Base-by-base conservation (phyloP, 1,140 invertebrate species). In the Drosophila neocordata region DNA sequence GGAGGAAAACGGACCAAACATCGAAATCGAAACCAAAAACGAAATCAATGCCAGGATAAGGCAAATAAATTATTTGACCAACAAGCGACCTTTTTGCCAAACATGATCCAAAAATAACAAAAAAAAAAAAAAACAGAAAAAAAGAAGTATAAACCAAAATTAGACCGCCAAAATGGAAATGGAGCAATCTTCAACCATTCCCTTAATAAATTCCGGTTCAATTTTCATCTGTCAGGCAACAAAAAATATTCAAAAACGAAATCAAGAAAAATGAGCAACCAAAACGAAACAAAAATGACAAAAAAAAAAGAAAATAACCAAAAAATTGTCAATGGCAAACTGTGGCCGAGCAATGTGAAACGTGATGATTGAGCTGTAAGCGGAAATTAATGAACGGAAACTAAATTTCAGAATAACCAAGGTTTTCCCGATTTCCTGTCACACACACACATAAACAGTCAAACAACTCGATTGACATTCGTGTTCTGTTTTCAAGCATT, bases 371-470 rank as follows among this genome's bases (percentile, higher is more conserved):
- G 83, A 85, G 75, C 73, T 82, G 83, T 78, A 75, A 85, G 57
- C 78, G 82, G 82, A 85, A 85, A 85, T 88, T 85, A 85, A 85
- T 88, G 78, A 79, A 82, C 75, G 82, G 82, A 85, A 85, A 88
- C 78, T 88, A 82, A 78, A 85, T 82, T 76, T 71, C 55, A 56
- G 64, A 69, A 22, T 64, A 64, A 12, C 35, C 44, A 58, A 38
- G 55, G 34, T 34, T 59, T 68, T 60, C 37, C 76, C 22, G 65
- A 55, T 72, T 53, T 53, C 51, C 69, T 35, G 53, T 58, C 66
- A 44, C 76, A 73, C 59, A 53, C 35, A 73, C 59, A 51, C 55
- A 55, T 11, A 31, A 15, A 12, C 22, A 12, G 18, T 15, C 8
- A 20, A 20, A 48, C 53, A 55, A 13, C 18, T 48, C 41, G 53